Conservation (phyloP, 2,797 vertebrate species). For the Microtus obscurus region DNA sequence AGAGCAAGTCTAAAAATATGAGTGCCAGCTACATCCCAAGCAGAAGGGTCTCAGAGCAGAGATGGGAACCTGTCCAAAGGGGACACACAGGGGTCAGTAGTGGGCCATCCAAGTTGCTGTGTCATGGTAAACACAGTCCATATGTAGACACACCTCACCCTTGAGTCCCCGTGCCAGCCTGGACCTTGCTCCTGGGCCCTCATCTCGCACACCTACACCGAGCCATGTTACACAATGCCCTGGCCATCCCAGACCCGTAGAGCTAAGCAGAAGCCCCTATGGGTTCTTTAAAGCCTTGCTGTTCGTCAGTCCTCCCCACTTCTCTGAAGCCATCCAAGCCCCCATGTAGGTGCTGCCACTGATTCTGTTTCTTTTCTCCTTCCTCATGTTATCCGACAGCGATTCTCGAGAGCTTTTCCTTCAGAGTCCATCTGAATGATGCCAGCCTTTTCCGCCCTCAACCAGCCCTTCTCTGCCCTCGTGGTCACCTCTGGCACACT, state of each 20-base stretch:
- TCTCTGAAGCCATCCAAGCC: neutral
- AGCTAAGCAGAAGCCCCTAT: neutral
- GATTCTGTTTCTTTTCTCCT: neutral
- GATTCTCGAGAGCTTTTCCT: neutral
- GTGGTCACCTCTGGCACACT: neutral
- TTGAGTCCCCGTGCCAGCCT: neutral
- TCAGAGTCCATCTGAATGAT: neutral
- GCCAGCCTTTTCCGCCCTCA: neutral
- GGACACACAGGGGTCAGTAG: neutral
- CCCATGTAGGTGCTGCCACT: accelerated
- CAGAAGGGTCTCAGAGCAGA: neutral
- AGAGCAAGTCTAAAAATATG: neutral
- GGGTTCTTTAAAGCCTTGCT: neutral
- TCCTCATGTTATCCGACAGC: neutral
- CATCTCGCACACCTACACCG: neutral
- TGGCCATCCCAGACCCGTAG: neutral
- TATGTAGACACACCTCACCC: neutral
- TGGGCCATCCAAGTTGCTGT: neutral
- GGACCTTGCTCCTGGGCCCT: neutral
- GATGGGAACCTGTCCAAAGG: neutral
- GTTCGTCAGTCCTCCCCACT: neutral
- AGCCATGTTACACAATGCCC: neutral
- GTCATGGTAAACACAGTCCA: neutral
- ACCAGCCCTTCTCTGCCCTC: neutral
- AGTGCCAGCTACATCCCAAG: neutral